These are phyloP conservation scores for Manis javanica DNA, from an alignment of 2,797 vertebrate genomes.

Conservation along the genomic window DNA sequence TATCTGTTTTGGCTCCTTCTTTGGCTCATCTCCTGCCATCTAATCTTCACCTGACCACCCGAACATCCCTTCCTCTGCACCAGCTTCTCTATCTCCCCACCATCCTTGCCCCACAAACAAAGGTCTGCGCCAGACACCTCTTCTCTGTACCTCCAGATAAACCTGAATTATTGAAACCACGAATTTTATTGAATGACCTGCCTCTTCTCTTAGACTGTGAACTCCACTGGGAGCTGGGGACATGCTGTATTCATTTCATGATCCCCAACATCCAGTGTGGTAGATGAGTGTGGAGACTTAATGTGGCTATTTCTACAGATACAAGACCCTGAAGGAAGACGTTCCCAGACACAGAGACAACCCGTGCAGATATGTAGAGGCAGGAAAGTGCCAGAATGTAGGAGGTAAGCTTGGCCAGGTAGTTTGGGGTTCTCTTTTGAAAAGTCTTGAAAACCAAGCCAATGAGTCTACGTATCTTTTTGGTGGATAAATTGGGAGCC, in stretches of 20 bases:
- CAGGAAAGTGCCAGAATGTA: rapidly evolving
- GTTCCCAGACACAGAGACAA: not conserved
- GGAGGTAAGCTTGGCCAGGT: too few relatives aligned
- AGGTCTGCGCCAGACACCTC: not conserved
- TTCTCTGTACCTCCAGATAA: not conserved
- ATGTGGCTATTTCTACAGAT: not conserved
- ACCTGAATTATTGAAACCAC: not conserved
- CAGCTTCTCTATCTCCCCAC: not conserved
- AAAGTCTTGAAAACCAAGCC: not conserved
- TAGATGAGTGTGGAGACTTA: too few relatives aligned
- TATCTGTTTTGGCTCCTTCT: not conserved
- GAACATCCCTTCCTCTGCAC: not conserved
- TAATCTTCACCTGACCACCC: not conserved
- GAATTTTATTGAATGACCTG: not conserved
- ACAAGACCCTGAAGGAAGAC: not conserved
- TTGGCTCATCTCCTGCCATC: not conserved
- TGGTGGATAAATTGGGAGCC: not conserved
- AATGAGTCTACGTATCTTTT: not conserved
- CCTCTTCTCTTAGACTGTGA: not conserved
- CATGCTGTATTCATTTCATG: not conserved
- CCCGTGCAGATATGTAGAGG: too few relatives aligned
- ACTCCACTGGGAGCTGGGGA: not conserved
- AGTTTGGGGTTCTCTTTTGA: not conserved
- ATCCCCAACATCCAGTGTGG: not conserved
- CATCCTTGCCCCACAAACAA: not conserved